Percentiles rank a stretch among this genome's conserved stretches.
These are phyloP conservation scores for Periparus ater DNA, from an alignment of 2,797 vertebrate genomes.

Conservation along the genomic window DNA sequence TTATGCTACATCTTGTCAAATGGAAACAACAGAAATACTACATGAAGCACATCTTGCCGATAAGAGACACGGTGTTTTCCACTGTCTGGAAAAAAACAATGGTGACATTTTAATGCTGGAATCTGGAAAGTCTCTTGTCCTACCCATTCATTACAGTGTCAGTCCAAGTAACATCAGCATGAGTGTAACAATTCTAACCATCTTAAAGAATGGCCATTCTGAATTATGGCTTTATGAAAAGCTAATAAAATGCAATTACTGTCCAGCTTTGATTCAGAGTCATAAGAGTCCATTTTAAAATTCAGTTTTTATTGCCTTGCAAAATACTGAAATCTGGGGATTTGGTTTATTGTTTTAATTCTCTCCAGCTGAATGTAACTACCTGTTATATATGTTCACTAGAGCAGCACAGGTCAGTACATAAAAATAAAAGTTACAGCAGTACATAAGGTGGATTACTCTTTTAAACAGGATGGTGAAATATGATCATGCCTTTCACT, in stretches of 20 bases:
- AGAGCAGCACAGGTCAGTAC: slow-evolving; percentile 27
- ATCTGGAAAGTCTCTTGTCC: slow-evolving; percentile 34
- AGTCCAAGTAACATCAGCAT: not conserved
- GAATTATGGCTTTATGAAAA: slow-evolving; percentile 42
- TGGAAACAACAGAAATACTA: slow-evolving; percentile 36
- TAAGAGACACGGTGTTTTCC: slow-evolving; percentile 57
- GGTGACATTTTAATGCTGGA: slow-evolving; percentile 54
- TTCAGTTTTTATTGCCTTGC: slow-evolving; percentile 36
- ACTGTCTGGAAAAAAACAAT: slow-evolving; percentile 31
- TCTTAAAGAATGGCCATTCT: slow-evolving; percentile 24
- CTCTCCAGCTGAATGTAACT: slow-evolving; percentile 48
- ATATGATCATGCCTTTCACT: not conserved
- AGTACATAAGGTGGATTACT: not conserved
- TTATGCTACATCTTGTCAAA: slow-evolving; percentile 24
- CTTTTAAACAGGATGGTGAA: slow-evolving; percentile 2
- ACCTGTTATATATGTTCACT: slow-evolving; percentile 49
- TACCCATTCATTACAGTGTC: slow-evolving; percentile 40
- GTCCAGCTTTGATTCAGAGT: slow-evolving; percentile 62
- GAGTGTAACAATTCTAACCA: not conserved
- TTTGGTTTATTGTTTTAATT: slow-evolving; percentile 70
- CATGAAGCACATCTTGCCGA: not conserved
- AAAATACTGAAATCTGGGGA: slow-evolving; percentile 17
- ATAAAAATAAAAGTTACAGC: slow-evolving; percentile 57
- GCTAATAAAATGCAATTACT: slow-evolving; percentile 67
- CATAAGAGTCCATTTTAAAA: slow-evolving; percentile 35